Conservation (phyloP, 2,113 vertebrate species). For the Sakesphorus luctuosus region DNA sequence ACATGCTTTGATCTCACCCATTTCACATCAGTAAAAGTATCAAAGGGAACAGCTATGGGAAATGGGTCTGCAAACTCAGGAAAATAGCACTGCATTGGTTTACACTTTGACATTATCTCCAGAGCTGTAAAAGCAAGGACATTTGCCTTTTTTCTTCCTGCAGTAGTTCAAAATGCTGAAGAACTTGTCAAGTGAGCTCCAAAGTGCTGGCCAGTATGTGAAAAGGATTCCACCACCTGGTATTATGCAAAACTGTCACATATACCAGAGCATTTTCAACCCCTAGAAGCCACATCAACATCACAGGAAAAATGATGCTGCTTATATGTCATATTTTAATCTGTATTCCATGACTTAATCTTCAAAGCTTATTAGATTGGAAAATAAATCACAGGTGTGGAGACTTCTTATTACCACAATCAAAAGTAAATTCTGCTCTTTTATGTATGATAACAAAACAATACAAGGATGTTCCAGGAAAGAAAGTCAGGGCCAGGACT, state of each 20-base stretch:
- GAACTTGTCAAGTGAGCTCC: constrained; percentile 5
- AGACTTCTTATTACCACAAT: constrained; percentile 11
- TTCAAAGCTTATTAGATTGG: not conserved
- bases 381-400: not conserved
- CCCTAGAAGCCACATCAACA: not conserved
- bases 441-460: constrained; percentile 13
- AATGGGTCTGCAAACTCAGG: not conserved
- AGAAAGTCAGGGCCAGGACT: not conserved
- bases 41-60: not conserved
- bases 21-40: not conserved
- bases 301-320: not conserved
- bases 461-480: not conserved
- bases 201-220: not conserved
- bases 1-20: not conserved
- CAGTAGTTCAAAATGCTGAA: not conserved
- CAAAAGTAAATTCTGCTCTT: not conserved
- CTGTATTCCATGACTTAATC: not conserved
- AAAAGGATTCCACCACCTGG: not conserved
- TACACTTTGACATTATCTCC: not conserved
- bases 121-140: not conserved
- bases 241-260: not conserved
- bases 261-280: not conserved
- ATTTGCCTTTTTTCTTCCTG: not conserved
- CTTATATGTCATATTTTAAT: not conserved
- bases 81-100: not conserved